Evolutionary conservation across 2,888 invertebrate species (phyloP).

Genomic region (Isotomurus palustris): DNA sequence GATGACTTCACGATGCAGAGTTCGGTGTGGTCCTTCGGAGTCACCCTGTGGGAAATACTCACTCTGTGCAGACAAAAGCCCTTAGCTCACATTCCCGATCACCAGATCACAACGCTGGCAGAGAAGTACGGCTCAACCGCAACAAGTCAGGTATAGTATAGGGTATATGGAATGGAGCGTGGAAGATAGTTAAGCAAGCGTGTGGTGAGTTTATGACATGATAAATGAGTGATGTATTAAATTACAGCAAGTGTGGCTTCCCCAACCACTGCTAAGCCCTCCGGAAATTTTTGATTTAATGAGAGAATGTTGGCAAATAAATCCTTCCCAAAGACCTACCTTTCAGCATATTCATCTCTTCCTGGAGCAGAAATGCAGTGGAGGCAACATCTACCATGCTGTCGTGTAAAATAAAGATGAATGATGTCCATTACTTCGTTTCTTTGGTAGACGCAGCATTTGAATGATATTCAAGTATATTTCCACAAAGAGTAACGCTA

Average conservation of each 20-base stretch:
- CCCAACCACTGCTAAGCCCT: slow-evolving; percentile 70
- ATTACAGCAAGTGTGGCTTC: slow-evolving; percentile 57
- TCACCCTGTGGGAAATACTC: slow-evolving; percentile 63
- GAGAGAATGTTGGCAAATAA: slow-evolving; percentile 64
- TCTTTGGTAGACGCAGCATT: not conserved
- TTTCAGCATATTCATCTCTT: slow-evolving; percentile 66
- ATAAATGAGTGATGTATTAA: not conserved
- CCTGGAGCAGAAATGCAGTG: slow-evolving; percentile 55
- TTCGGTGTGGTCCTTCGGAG: slow-evolving; percentile 62
- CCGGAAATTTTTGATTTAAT: slow-evolving; percentile 69
- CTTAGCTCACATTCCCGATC: slow-evolving; percentile 59
- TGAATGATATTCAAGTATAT: slow-evolving; percentile 9
- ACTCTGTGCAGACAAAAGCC: slow-evolving; percentile 60
- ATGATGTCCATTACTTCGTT: not conserved
- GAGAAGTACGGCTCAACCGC: slow-evolving; percentile 52
- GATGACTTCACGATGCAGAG: slow-evolving; percentile 62
- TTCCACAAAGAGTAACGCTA: slow-evolving; percentile 21
- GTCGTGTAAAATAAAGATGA: slow-evolving; percentile 9
- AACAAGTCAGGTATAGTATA: slow-evolving; percentile 37
- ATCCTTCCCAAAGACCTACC: slow-evolving; percentile 58
- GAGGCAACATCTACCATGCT: slow-evolving; percentile 36
- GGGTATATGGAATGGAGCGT: not conserved
- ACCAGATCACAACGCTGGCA: slow-evolving; percentile 62
- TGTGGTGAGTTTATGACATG: not conserved
- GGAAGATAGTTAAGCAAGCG: not conserved